A percentile compares a stretch with the other conserved stretches of the same genome.
These are phyloP conservation scores for Argyresthia albistria DNA, from an alignment of 2,888 invertebrate genomes.

Conservation along the genomic window DNA sequence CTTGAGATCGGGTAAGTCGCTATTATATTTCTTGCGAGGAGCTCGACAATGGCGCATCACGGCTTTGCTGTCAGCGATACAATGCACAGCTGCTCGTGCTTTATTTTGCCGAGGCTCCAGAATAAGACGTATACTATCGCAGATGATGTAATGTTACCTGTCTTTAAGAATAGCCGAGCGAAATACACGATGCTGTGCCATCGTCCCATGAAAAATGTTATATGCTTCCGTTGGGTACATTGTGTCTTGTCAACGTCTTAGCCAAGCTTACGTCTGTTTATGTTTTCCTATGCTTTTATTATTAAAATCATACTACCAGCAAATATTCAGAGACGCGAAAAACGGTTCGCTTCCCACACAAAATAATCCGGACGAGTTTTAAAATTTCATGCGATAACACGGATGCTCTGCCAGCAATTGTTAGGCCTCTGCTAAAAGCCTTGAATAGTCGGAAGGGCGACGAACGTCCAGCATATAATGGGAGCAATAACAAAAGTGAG, in stretches of 20 bases:
- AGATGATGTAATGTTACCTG: slow-evolving; percentile 50
- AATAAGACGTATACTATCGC: slow-evolving; percentile 37
- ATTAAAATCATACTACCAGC: no score
- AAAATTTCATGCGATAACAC: slow-evolving; percentile 37
- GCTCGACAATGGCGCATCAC: slow-evolving; percentile 50
- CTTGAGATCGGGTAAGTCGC: slow-evolving; percentile 57
- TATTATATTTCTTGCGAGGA: slow-evolving; percentile 58
- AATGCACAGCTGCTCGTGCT: slow-evolving; percentile 55
- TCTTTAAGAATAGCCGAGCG: slow-evolving; percentile 25
- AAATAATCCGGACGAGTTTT: slow-evolving; percentile 16
- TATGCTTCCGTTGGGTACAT: background rate
- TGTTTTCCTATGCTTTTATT: no score
- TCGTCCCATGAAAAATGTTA: slow-evolving; percentile 9
- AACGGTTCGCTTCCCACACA: background rate
- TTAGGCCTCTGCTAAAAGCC: slow-evolving; percentile 26
- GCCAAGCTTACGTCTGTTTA: no score
- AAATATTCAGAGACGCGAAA: no score
- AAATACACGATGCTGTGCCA: slow-evolving; percentile 15
- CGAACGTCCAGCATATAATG: slow-evolving; percentile 44
- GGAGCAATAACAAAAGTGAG: slow-evolving; percentile 65
- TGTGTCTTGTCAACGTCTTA: no score
- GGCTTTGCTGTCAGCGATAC: slow-evolving; percentile 61
- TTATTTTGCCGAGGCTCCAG: slow-evolving; percentile 40
- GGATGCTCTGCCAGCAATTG: slow-evolving; percentile 22
- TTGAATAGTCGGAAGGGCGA: slow-evolving; percentile 27